Evolutionary conservation across 1,140 invertebrate species (phyloP).

Genomic region (Drosophila kanapiae): DNA sequence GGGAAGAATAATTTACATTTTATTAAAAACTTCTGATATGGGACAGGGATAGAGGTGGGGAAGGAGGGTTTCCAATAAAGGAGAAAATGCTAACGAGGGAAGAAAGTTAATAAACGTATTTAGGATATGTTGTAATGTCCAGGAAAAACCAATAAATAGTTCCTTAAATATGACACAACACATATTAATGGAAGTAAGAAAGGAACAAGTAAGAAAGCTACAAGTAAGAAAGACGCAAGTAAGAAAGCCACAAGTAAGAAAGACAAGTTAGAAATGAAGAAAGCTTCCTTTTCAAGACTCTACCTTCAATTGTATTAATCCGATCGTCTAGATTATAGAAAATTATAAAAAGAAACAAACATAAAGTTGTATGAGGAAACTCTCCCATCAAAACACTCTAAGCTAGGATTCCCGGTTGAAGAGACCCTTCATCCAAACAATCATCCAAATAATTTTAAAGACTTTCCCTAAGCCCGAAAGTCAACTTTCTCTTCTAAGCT

Average conservation of each 20-base stretch:
- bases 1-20: conserved; percentile 79
- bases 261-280: background rate
- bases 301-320: no score
- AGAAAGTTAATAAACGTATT: background rate
- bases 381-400: no score
- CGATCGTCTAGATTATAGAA: no score
- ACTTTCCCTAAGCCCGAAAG: background rate
- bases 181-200: background rate
- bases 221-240: background rate
- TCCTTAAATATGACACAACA: background rate
- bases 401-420: background rate
- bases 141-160: background rate
- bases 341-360: no score
- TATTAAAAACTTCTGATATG: conserved; percentile 74
- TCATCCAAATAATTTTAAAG: background rate
- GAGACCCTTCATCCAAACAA: background rate
- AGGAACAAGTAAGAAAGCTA: background rate
- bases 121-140: background rate
- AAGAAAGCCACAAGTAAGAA: background rate
- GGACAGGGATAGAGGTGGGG: conserved; percentile 9
- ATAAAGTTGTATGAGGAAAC: no score
- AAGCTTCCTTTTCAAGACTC: no score
- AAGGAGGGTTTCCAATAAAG: no score
- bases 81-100: background rate
- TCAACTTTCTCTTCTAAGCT: background rate